Conservation (phyloP, 1,140 invertebrate species). For the Notospermus geniculatus region DNA sequence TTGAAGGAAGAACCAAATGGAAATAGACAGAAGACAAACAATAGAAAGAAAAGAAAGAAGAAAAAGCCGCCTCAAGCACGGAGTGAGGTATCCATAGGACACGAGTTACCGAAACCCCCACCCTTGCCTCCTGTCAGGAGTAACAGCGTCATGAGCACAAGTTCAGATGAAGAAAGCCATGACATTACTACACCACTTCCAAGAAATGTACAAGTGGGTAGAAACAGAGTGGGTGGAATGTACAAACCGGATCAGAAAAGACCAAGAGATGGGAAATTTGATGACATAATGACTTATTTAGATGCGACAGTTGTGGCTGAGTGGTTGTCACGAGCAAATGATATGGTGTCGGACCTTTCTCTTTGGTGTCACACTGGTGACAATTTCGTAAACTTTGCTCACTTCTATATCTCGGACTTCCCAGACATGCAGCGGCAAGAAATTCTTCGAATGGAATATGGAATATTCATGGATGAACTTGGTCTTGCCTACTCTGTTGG, state of each 20-base stretch:
- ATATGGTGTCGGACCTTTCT: conserved; percentile 34
- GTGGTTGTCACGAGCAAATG: conserved; percentile 49
- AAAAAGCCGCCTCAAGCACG: conserved; percentile 26
- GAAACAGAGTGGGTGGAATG: background rate
- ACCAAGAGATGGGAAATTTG: conserved; percentile 36
- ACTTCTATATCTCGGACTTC: conserved; percentile 54
- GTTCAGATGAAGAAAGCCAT: conserved; percentile 14
- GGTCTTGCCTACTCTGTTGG: conserved; percentile 49
- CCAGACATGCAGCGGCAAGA: conserved; percentile 44
- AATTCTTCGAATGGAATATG: conserved; percentile 50
- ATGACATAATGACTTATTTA: conserved; percentile 43
- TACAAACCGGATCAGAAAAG: conserved; percentile 10
- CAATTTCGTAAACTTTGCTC: conserved; percentile 53
- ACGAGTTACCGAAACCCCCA: conserved; percentile 38
- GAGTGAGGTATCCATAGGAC: conserved; percentile 20
- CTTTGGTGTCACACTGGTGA: conserved; percentile 39
- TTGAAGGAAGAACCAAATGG: conserved; percentile 6
- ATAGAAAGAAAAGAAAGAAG: conserved; percentile 32
- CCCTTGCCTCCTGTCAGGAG: conserved; percentile 36
- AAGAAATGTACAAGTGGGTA: background rate
- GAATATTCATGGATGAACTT: conserved; percentile 50
- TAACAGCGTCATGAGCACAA: background rate
- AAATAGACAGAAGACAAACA: conserved; percentile 22
- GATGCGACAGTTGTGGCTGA: conserved; percentile 52
- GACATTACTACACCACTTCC: conserved; percentile 9